A percentile compares a stretch with the other conserved stretches of the same genome.
These are phyloP conservation scores for Cephalotes varians DNA, from an alignment of 2,888 invertebrate genomes.

Conservation along the genomic window DNA sequence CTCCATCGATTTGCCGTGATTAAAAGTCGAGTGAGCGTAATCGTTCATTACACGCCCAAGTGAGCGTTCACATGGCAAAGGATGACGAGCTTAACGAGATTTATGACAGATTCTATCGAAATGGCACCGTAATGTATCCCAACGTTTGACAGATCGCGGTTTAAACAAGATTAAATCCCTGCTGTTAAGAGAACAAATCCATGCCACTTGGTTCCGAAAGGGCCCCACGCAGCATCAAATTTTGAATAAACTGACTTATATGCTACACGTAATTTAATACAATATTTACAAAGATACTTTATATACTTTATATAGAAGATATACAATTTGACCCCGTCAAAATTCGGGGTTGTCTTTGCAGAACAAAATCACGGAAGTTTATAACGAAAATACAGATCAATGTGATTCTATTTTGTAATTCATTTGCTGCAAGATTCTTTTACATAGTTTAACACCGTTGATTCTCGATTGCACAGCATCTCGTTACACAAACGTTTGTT, in stretches of 20 bases:
- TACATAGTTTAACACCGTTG: neutral
- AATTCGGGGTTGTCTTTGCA: neutral
- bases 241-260: neutral
- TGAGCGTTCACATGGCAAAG: conserved; percentile 20
- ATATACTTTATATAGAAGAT: neutral
- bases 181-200: conserved; percentile 10
- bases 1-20: conserved; percentile 24
- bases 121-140: conserved; percentile 61
- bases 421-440: neutral
- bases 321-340: neutral
- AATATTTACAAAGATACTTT: neutral
- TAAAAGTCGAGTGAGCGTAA: conserved; percentile 33
- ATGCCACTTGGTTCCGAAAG: neutral
- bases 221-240: neutral
- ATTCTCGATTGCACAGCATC: conserved; percentile 21
- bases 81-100: conserved; percentile 61
- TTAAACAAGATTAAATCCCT: conserved; percentile 45
- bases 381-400: neutral
- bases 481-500: conserved; percentile 21
- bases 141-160: conserved; percentile 63
- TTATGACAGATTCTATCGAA: conserved; percentile 63
- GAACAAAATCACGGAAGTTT: neutral
- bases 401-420: neutral
- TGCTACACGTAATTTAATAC: neutral
- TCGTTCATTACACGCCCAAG: conserved; percentile 7